phyloP scores from a whole-genome alignment of 2,888 invertebrate genomes.

The Acanthoscelides obtectus region DNA sequence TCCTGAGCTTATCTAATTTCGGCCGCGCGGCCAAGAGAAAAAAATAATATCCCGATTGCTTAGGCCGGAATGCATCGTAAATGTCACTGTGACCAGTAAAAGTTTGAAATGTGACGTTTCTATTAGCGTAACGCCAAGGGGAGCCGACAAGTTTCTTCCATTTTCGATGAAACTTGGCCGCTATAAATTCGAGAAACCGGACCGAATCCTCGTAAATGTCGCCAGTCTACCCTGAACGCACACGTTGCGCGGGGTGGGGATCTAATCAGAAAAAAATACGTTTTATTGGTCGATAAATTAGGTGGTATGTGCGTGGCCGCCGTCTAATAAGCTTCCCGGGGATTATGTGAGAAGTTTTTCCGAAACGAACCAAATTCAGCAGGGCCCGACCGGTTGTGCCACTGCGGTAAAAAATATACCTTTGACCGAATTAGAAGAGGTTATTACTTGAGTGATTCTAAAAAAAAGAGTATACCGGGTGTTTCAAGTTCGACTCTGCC shows the following conservation, averaged over 20 bases:
- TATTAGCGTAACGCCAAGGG: conserved; percentile 13
- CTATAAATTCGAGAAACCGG: conserved; percentile 28
- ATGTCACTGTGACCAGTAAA: conserved; percentile 23
- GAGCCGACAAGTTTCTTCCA: conserved; percentile 21
- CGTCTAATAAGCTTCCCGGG: not conserved
- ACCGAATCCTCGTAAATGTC: conserved; percentile 32
- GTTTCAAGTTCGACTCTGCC: too few relatives aligned
- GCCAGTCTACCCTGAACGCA: not conserved
- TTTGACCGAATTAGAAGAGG: too few relatives aligned
- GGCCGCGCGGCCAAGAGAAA: not conserved
- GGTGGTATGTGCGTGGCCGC: not conserved
- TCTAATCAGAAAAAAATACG: not conserved
- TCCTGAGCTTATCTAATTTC: not conserved
- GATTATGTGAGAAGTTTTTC: not conserved
- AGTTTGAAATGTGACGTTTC: conserved; percentile 28
- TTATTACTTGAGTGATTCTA: too few relatives aligned
- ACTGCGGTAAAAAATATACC: too few relatives aligned
- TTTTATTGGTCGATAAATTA: not conserved
- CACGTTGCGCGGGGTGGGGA: not conserved
- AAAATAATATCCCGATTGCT: not conserved
- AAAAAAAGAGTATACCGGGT: too few relatives aligned
- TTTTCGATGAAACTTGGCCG: conserved; percentile 27
- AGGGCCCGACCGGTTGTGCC: too few relatives aligned
- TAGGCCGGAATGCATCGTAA: conserved; percentile 12
- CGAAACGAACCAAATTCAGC: too few relatives aligned